Evolutionary conservation across 23 tunicate species (phyloP).

Genomic region (Aplidium turbinatum): DNA sequence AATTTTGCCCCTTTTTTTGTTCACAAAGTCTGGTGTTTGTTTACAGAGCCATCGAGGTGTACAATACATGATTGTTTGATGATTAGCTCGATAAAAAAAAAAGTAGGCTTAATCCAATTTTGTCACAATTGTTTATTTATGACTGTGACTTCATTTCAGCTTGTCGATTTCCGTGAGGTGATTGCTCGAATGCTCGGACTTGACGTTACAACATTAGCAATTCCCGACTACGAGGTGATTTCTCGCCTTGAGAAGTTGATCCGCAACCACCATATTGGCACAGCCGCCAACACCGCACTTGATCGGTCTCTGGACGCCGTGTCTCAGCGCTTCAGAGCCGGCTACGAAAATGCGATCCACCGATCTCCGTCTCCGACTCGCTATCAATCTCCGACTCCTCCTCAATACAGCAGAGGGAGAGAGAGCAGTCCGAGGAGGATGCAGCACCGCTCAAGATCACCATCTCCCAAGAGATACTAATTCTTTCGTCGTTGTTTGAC

Average conservation of each 20-base stretch:
- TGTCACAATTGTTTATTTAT: too few relatives aligned
- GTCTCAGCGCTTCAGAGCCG: slow-evolving; percentile 61
- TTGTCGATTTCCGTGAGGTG: slow-evolving; percentile 95
- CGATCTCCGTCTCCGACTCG: slow-evolving; percentile 18
- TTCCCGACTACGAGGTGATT: slow-evolving; percentile 92
- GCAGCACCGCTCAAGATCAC: slow-evolving; percentile 63
- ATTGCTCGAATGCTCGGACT: slow-evolving; percentile 94
- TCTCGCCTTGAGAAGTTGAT: slow-evolving; percentile 76
- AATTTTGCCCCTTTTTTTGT: too few relatives aligned
- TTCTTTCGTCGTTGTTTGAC: not conserved
- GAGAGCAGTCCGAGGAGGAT: slow-evolving; percentile 26
- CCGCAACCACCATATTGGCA: slow-evolving; percentile 82
- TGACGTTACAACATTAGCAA: slow-evolving; percentile 83
- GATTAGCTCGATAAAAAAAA: too few relatives aligned
- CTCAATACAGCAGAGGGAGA: slow-evolving; percentile 37
- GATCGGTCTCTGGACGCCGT: slow-evolving; percentile 68
- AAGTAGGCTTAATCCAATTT: too few relatives aligned
- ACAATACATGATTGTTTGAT: too few relatives aligned
- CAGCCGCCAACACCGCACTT: slow-evolving; percentile 65
- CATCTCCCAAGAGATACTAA: slow-evolving; percentile 56
- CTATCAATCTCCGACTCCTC: slow-evolving; percentile 22
- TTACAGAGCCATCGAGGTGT: too few relatives aligned
- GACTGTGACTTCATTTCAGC: slow-evolving; percentile 37
- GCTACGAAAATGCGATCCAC: slow-evolving; percentile 33
- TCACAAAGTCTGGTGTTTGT: too few relatives aligned